A percentile compares a stretch with the other conserved stretches of the same genome.
Conservation (phyloP, 2,888 invertebrate genomes). For the Eilema caniola region DNA sequence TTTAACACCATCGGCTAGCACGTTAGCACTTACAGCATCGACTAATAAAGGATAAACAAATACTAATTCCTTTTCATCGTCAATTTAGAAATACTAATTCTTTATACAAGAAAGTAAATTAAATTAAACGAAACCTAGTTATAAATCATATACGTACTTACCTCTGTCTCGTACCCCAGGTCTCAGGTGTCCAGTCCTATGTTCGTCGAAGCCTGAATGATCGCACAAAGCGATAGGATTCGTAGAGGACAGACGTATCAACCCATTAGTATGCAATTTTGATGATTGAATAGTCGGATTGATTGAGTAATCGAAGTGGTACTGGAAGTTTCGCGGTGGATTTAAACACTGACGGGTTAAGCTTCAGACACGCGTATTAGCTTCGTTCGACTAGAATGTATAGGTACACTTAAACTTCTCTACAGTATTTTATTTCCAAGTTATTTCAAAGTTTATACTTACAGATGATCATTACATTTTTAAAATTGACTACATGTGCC, state of each 20-base stretch:
- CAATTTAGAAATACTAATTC: too few species aligned
- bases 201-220: constrained; percentile 51
- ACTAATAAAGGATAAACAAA: too few species aligned
- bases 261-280: constrained; percentile 56
- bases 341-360: constrained; percentile 14
- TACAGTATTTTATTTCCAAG: too few species aligned
- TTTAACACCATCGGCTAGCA: too few species aligned
- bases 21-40: too few species aligned
- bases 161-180: constrained; percentile 9
- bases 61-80: too few species aligned
- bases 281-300: constrained; percentile 53
- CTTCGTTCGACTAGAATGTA: background rate
- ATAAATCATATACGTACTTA: background rate
- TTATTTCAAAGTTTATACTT: too few species aligned
- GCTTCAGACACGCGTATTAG: constrained; percentile 1
- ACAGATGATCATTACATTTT: too few species aligned
- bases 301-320: constrained; percentile 37
- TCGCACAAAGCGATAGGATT: constrained; percentile 58
- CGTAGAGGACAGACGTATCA: constrained; percentile 39
- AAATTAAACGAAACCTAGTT: background rate
- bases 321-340: constrained; percentile 18
- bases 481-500: too few species aligned
- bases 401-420: too few species aligned
- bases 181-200: constrained; percentile 53
- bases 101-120: background rate